These are phyloP conservation scores for Hypsibius dujardini DNA, from an alignment of 1,140 invertebrate species.

Conservation along the genomic window DNA sequence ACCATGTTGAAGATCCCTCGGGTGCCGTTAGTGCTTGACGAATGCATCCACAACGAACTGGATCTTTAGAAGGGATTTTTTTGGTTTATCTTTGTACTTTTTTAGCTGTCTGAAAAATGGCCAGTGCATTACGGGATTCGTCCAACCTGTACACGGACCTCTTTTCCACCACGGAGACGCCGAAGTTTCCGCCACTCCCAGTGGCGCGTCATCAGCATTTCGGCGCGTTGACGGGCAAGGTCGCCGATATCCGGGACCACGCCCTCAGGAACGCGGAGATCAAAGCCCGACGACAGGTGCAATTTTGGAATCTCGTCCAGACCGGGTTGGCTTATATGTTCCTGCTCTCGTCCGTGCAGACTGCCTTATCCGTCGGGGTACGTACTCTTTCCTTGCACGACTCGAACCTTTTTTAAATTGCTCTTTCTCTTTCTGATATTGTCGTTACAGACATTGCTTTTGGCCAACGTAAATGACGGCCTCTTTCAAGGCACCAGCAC, in stretches of 20 bases:
- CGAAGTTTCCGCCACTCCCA: neutral
- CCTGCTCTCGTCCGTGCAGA: conserved; percentile 10
- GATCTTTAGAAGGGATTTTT: too few relatives aligned
- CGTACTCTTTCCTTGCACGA: neutral
- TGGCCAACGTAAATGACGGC: neutral
- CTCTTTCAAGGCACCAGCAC: neutral
- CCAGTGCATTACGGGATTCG: too few relatives aligned
- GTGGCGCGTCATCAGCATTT: neutral
- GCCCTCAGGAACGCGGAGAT: neutral
- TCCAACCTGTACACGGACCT: neutral
- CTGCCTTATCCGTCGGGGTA: conserved; percentile 1
- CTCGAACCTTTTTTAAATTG: neutral
- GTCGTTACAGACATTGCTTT: neutral
- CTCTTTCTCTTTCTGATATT: neutral
- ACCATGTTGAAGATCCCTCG: too few relatives aligned
- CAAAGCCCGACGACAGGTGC: conserved; percentile 4
- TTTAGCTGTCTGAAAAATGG: too few relatives aligned
- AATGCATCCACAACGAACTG: too few relatives aligned
- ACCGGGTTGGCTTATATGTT: conserved; percentile 10
- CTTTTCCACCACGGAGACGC: neutral
- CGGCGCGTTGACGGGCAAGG: neutral
- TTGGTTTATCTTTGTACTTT: too few relatives aligned
- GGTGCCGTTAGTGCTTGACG: too few relatives aligned
- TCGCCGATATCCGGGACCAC: neutral
- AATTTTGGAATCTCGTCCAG: conserved; percentile 15